Evolutionary conservation across 1,140 invertebrate genomes (phyloP).

Genomic region (Protaetia brevitarsis): DNA sequence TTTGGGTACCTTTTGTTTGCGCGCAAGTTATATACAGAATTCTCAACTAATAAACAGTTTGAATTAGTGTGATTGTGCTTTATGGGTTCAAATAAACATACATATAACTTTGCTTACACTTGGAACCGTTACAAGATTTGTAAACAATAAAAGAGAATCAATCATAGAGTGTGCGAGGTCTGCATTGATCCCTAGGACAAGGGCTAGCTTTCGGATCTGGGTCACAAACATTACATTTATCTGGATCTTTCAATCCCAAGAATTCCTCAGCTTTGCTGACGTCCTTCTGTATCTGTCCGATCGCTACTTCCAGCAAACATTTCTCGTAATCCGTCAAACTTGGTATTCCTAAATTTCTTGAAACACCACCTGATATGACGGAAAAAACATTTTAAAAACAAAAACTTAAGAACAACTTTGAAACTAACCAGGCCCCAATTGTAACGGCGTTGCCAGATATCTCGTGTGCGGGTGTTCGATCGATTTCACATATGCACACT

Average conservation of each 20-base stretch:
- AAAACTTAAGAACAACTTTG: slow-evolving; percentile 19
- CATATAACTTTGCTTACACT: background rate
- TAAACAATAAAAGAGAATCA: background rate
- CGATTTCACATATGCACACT: slow-evolving; percentile 56
- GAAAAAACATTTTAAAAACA: slow-evolving; percentile 21
- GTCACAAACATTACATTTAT: background rate
- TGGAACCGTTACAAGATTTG: background rate
- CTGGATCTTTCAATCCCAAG: slow-evolving; percentile 19
- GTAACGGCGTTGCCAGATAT: slow-evolving; percentile 49
- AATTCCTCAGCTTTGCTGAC: slow-evolving; percentile 54
- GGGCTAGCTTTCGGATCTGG: background rate
- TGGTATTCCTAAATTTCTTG: slow-evolving; percentile 54
- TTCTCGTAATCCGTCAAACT: slow-evolving; percentile 55
- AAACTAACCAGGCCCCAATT: slow-evolving; percentile 45
- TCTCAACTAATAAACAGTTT: too few relatives aligned
- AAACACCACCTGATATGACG: slow-evolving; percentile 50
- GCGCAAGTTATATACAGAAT: too few relatives aligned
- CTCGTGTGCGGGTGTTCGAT: slow-evolving; percentile 47
- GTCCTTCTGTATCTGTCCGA: slow-evolving; percentile 52
- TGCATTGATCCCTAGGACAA: background rate
- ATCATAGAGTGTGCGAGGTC: slow-evolving; percentile 6
- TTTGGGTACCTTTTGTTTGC: background rate
- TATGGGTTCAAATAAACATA: too few relatives aligned
- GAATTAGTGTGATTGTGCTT: too few relatives aligned
- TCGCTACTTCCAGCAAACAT: slow-evolving; percentile 52